phyloP scores from a whole-genome alignment of 2,797 vertebrate species.

The Peromyscus aztecus region DNA sequence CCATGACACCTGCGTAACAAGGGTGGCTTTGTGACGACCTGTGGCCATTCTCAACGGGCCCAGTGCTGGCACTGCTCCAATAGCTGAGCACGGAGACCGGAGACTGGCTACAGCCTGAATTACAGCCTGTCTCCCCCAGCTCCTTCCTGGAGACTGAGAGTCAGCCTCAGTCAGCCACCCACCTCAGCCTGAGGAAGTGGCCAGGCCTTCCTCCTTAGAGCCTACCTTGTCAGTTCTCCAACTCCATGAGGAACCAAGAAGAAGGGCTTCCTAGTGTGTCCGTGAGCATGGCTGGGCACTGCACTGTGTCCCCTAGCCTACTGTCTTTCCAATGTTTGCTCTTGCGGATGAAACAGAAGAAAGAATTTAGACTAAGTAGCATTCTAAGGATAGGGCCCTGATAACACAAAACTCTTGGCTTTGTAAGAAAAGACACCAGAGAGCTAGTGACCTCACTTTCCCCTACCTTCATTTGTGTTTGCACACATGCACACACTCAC shows the following conservation, averaged over 20 bases:
- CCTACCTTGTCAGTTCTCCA: background rate
- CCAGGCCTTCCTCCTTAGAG: background rate
- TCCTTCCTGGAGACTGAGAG: background rate
- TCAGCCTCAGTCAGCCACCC: background rate
- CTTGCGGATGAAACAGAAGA: background rate
- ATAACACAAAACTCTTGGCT: background rate
- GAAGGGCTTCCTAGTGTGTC: accelerated
- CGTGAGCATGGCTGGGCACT: accelerated
- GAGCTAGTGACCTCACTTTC: background rate
- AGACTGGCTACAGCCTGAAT: background rate
- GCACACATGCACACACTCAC: background rate
- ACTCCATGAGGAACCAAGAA: background rate
- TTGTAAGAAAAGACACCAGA: background rate
- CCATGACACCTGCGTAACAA: background rate
- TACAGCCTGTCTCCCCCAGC: no score
- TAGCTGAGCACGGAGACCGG: background rate
- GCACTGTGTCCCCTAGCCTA: background rate
- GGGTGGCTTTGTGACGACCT: background rate
- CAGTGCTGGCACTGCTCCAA: background rate
- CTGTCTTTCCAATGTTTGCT: background rate
- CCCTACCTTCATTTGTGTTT: background rate
- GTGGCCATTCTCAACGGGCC: background rate
- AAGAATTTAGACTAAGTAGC: background rate
- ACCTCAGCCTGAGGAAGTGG: background rate
- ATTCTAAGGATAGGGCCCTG: background rate